Evolutionary conservation across 2,888 invertebrate species (phyloP), one percentile per base, ranked within the genome.

Genomic region (Mystacides longicornis): DNA sequence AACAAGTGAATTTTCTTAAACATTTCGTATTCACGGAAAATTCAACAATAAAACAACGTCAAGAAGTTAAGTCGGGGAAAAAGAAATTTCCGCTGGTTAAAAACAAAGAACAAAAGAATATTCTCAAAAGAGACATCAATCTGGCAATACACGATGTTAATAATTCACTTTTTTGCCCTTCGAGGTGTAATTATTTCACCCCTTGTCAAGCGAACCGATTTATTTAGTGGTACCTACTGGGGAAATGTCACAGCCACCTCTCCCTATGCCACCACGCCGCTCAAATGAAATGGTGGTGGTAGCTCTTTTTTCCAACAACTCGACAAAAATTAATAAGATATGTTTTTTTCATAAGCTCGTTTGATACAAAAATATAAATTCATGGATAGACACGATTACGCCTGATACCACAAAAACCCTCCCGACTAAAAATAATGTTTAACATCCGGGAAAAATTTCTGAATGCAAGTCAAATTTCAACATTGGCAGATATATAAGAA

Each of bases 81-180:
- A 37, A 37, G 37, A 37, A 37, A 37, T 37, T 37, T 37, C 37
- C 37, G 37, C 16, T 37, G 37, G 37, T 37, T 37, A 37, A 37
- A 37, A 37, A 37, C 37, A 37, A 37, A 37, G 37, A 37, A 37
- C 37, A 37, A 37, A 37, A 7, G 37, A 37, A 37, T n/a, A 37
- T 37, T 37, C 37, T 37, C 37, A 37, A 37, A 37, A 37, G 37
- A 37, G 37, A 37, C 37, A 37, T 37, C 37, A 37, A 37, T 37
- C 37, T 37, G 16, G 37, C 37, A 37, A 37, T 37, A 37, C 14
- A 37, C 37, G 16, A 37, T 37, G 37, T 37, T 37, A 37, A 37
- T 37, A 37, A 37, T 37, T 37, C 37, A 37, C 37, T 37, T 37
- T 37, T 37, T 37, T 14, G 37, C 37, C 37, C 37, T 37, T 37